phyloP scores from a whole-genome alignment of 23 tunicate genomes.

The Phallusia fumigata region DNA sequence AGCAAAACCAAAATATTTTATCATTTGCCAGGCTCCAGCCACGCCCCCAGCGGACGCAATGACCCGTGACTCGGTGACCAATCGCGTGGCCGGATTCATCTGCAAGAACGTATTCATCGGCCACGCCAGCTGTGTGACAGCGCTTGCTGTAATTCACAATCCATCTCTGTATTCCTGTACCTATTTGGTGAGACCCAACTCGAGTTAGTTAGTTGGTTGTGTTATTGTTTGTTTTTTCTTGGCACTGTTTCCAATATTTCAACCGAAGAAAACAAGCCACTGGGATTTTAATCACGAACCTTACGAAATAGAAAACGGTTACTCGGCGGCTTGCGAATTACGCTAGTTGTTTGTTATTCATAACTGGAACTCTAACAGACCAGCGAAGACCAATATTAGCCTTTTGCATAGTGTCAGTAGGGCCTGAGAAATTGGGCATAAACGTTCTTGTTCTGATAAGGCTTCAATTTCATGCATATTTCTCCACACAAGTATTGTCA shows the following conservation, averaged over 20 bases:
- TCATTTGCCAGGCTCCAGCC: slow-evolving; percentile 24
- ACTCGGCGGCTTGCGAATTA: no score
- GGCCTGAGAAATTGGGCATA: no score
- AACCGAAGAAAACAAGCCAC: background rate
- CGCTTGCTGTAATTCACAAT: slow-evolving; percentile 60
- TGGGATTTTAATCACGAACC: background rate
- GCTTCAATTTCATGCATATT: no score
- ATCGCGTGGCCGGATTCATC: slow-evolving; percentile 90
- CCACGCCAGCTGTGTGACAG: slow-evolving; percentile 70
- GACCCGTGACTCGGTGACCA: slow-evolving; percentile 75
- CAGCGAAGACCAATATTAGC: no score
- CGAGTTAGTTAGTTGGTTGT: background rate
- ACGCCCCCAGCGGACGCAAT: slow-evolving; percentile 20
- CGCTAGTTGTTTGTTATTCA: no score
- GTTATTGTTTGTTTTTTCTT: background rate
- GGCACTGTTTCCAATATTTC: background rate
- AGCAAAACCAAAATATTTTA: no score
- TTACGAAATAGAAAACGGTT: background rate
- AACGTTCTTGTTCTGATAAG: no score
- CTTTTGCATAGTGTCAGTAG: no score
- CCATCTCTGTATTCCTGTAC: slow-evolving; percentile 51
- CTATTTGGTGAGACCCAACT: slow-evolving; percentile 48
- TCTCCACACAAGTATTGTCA: no score
- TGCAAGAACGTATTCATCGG: slow-evolving; percentile 83
- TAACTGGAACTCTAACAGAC: no score